phyloP scores from a whole-genome alignment of 2,797 vertebrate species.

The Liparis tanakae region DNA sequence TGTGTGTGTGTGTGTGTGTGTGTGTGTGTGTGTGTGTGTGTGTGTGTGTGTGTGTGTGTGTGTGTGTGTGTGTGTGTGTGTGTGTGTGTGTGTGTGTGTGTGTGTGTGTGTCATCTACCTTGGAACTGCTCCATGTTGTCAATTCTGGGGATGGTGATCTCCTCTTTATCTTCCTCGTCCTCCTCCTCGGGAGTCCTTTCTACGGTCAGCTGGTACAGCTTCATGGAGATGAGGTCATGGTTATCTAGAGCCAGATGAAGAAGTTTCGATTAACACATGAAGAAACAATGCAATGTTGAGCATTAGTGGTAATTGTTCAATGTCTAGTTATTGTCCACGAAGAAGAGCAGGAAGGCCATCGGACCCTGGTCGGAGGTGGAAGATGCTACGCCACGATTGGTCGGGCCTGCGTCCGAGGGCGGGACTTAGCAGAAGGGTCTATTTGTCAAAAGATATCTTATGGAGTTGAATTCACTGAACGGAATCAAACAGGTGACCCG shows the following conservation, averaged over 20 bases:
- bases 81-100: no score
- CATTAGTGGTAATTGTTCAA: not conserved
- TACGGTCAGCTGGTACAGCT: slow-evolving; percentile 90
- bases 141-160: slow-evolving; percentile 87
- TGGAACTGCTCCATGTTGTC: slow-evolving; percentile 88
- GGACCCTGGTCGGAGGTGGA: not conserved
- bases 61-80: no score
- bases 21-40: not conserved
- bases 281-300: not conserved
- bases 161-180: slow-evolving; percentile 81
- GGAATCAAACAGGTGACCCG: not conserved
- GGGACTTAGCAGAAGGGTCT: not conserved
- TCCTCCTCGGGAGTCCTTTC: slow-evolving; percentile 85
- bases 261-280: not conserved
- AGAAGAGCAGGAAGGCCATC: not conserved
- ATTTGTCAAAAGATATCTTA: not conserved
- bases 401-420: not conserved
- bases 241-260: slow-evolving; percentile 83
- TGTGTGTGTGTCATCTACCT: slow-evolving; percentile 45
- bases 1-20: no score
- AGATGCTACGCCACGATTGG: not conserved
- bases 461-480: not conserved
- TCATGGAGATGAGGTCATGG: slow-evolving; percentile 94
- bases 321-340: not conserved
- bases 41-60: no score